Conservation (phyloP, 2,797 vertebrate genomes). For the Clarias laeviceps region DNA sequence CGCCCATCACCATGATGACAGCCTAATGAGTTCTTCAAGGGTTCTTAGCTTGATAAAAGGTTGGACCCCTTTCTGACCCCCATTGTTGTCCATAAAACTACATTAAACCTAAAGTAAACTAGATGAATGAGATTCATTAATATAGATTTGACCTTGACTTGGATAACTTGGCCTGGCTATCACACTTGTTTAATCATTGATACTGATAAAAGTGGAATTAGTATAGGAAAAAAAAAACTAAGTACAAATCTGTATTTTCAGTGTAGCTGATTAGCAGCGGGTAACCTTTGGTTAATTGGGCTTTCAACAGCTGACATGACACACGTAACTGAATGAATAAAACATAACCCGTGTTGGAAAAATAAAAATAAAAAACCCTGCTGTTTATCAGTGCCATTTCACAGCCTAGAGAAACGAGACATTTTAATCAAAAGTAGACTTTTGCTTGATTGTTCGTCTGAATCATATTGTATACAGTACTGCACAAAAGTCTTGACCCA, state of each 20-base stretch:
- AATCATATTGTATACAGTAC: background rate
- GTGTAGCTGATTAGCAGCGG: background rate
- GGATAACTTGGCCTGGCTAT: background rate
- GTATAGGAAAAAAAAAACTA: background rate
- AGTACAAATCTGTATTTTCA: background rate
- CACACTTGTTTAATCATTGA: background rate
- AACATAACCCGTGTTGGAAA: background rate
- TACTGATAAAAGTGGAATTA: background rate
- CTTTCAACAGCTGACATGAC: constrained; percentile 1
- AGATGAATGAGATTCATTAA: background rate
- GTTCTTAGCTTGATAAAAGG: background rate
- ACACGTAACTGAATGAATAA: constrained; percentile 1
- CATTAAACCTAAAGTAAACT: background rate
- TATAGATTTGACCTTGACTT: background rate
- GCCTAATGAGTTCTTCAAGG: background rate
- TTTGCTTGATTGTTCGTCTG: background rate
- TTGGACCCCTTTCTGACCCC: background rate
- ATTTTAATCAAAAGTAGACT: background rate
- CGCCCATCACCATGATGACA: constrained; percentile 8
- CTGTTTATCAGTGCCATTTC: background rate
- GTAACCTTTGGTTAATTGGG: constrained; percentile 20
- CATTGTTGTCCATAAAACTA: background rate
- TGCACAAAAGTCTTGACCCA: too few species aligned
- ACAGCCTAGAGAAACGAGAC: background rate
- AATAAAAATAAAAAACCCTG: background rate